Base-by-base conservation (phyloP, 2,113 vertebrate genomes). In the Sorex araneus region DNA sequence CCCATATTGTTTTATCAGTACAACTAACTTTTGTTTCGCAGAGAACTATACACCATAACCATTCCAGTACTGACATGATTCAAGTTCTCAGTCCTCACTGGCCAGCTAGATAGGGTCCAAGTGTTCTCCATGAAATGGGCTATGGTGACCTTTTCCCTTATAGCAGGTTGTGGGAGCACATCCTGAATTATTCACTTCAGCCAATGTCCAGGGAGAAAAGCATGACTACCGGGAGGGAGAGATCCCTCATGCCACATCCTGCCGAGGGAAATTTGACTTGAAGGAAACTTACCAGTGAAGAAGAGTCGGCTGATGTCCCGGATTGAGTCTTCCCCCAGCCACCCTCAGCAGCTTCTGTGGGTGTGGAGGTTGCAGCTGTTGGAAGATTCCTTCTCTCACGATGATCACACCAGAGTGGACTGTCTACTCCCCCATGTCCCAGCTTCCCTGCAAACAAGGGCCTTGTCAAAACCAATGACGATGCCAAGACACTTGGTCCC, bases 111-210 rank as follows among this genome's bases (percentile, higher is more conserved):
- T 64, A 30, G 16, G 54, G 50, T 75, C 89, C 71, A 85, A 92
- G 25, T 54, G 60, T 60, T 40, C 43, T 76, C 47, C 19, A 36
- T 63, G 60, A 85, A 85, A 94, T 73, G 32, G n/a, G 32, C 34
- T 11, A 1, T 1, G 12, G 10, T 25, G 54, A 27, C 6, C 19
- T 40, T 16, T 60, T 60, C 21, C 6, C 54, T 43, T 10, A 47
- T 21, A 45, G 23, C 25, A 19, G 8, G 10, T 70, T 57, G 1
- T n/a, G 21, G 40, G 67, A 77, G 45, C n/a, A n/a, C 28, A 76
- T 25, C 27, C 63, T 91, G 75, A 77, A 66, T 67, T 43, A 80
- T 69, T 93, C 32, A 40, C 67, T 91, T 64, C 87, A 76, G 50
- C 47, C 74, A 18, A 50, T 40, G 79, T 67, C 67, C 12, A 76